A percentile compares a stretch with the other conserved stretches of the same genome.
These are phyloP conservation scores for Euwallacea fornicatus DNA, from an alignment of 1,140 invertebrate genomes.

Conservation along the genomic window DNA sequence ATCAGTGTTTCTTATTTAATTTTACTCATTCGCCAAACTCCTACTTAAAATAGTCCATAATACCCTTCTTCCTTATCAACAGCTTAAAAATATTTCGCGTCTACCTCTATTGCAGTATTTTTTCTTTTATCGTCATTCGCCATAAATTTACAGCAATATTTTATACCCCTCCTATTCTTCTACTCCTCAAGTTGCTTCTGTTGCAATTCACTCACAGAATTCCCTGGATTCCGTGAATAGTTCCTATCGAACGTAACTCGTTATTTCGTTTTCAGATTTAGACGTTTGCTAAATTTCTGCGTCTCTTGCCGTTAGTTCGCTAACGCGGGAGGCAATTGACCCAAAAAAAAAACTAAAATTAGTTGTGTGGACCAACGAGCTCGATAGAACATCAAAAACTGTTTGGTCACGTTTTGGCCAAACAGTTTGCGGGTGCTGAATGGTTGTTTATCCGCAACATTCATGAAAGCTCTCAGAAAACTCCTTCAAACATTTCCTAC, in stretches of 20 bases:
- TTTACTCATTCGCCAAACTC: constrained; percentile 32
- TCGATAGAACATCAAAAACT: neutral
- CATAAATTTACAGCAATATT: constrained; percentile 21
- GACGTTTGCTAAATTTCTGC: neutral
- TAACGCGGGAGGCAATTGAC: neutral
- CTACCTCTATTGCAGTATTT: constrained; percentile 27
- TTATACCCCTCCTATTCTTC: neutral
- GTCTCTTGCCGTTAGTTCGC: neutral
- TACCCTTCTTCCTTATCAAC: constrained; percentile 11
- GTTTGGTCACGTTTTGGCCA: neutral
- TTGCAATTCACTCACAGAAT: neutral
- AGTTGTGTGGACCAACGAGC: neutral
- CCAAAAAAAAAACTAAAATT: no score
- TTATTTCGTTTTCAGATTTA: neutral
- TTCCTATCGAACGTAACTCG: neutral
- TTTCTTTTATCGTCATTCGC: constrained; percentile 20
- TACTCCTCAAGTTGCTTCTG: neutral
- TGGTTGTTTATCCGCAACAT: neutral
- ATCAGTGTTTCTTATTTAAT: neutral
- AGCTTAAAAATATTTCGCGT: constrained; percentile 21
- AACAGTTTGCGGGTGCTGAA: neutral
- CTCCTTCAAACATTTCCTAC: constrained; percentile 13
- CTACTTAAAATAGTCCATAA: constrained; percentile 36
- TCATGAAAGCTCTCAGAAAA: constrained; percentile 25
- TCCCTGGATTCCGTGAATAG: neutral